Evolutionary conservation across 2,113 vertebrate genomes (phyloP), one percentile per base, ranked within the genome.

Genomic region (Thunnus maccoyii): DNA sequence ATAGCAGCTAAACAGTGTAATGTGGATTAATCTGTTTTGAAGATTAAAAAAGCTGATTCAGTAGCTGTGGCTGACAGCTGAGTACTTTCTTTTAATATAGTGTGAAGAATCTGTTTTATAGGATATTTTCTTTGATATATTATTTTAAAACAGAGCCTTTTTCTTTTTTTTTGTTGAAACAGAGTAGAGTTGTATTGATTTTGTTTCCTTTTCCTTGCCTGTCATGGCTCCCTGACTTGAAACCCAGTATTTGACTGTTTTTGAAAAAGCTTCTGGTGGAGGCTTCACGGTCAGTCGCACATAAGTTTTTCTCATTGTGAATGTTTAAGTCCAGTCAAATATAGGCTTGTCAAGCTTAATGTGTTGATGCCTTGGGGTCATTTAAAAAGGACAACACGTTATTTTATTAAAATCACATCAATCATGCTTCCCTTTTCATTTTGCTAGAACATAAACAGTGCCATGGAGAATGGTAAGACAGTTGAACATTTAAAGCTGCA

Each of bases 11-110:
- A 77, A 80, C n/a, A 62, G 51, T 61, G 48, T 55, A 56, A 85
- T 86, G 76, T 47, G 58, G 74, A 78, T 68, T 51, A 77, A 79
- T 85, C 16, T 57, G 75, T 67, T 78, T 5, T 56, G 60, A 54
- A 63, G 36, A 66, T 22, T 10, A n/a, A 80, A 66, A 54, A 51
- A 11, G 18, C 6, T 61, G 32, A 71, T 63, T 13, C 50, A 15
- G 16, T 22, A 3, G 12, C 48, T 60, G 14, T 46, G 14, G 12
- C 60, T 65, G 10, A 73, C 51, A 57, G 54, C 48, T 17, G 30
- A 9, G 63, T 27, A 22, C 32, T 78, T 14, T 58, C 41, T 62
- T 63, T 76, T 41, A 74, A 52, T 36, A 3, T 16, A 54, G 27
- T 11, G 5, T 22, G 22, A 36, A 60, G 16, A 47, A 46, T 47